Evolutionary conservation across 2,888 invertebrate genomes (phyloP), one percentile per base, ranked within the genome.

Genomic region (Nemapogon koenigi): DNA sequence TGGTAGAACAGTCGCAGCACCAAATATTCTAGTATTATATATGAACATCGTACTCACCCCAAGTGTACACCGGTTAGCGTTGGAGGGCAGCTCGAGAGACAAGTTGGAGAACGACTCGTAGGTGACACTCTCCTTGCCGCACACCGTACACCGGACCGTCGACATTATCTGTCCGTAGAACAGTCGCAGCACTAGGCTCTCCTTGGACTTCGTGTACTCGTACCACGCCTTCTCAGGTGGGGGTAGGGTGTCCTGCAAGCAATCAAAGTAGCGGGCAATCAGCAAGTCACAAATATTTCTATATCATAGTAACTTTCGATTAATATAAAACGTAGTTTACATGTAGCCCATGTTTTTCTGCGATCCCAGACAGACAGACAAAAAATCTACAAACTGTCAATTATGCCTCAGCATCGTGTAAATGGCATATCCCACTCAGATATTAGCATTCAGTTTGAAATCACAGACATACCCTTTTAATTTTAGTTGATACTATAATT

Each of bases 121-220:
- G 0, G 90, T 94, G 43, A 87, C 85, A 37, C 92, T 93, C 53
- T 84, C 83, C 53, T 88, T 85, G 41, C 72, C 68, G 66, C 95
- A 95, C 4, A 78, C 80, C 2, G 82, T 70, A 63, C 95, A 95
- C 38, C 81, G 83, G 2, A 94, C 86, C 0, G 90, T 90, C 10
- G 93, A 93, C 53, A 86, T 86, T 49, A 91, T 84, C 73, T 92
- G 91, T 0, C 94, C 94, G 76, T 91, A 90, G 71, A 95, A 95
- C 50, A 92, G 76, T 44, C 87, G 82, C 47, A 87, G 81, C 41
- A 93, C 86, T 31, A 88, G 79, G 43, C 90, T 90, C 60, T 87
- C 83, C 51, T 89, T 86, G 16, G 83, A 80, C 53, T 81, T 81
- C 40, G 85, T 84, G 66, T 89, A 90, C 51, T 87, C 84, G 41